A percentile compares a stretch with the other conserved stretches of the same genome.
Evolutionary conservation across 2,113 vertebrate species (phyloP).

Genomic region (Gopherus evgoodei): DNA sequence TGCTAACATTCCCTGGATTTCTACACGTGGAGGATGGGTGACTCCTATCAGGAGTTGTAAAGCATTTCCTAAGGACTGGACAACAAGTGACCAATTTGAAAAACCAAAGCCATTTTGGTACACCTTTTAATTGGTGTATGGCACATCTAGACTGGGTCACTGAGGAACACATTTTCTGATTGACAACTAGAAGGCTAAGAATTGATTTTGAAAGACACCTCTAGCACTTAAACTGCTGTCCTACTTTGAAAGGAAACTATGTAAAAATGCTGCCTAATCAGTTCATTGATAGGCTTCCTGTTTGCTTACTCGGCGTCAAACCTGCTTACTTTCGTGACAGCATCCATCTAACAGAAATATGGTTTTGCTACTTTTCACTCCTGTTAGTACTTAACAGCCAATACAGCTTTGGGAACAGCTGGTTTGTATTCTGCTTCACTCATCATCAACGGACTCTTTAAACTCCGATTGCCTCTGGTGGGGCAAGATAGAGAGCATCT

Average conservation of each 20-base stretch:
- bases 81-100: neutral
- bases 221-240: neutral
- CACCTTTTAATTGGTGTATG: neutral
- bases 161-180: neutral
- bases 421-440: accelerated
- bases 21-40: accelerated
- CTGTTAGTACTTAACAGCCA: neutral
- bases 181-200: neutral
- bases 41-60: neutral
- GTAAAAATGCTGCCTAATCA: neutral
- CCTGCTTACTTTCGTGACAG: accelerated
- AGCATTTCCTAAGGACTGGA: neutral
- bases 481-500: neutral
- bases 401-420: neutral
- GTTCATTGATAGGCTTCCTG: neutral
- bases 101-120: neutral
- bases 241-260: neutral
- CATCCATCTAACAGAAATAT: neutral
- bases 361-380: neutral
- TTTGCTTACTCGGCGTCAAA: neutral
- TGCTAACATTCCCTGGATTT: neutral
- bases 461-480: accelerated
- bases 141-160: neutral
- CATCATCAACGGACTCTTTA: neutral
- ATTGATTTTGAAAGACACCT: neutral